Evolutionary conservation across 2,888 invertebrate species (phyloP), one percentile per base, ranked within the genome.

Genomic region (Cactoblastis cactorum): DNA sequence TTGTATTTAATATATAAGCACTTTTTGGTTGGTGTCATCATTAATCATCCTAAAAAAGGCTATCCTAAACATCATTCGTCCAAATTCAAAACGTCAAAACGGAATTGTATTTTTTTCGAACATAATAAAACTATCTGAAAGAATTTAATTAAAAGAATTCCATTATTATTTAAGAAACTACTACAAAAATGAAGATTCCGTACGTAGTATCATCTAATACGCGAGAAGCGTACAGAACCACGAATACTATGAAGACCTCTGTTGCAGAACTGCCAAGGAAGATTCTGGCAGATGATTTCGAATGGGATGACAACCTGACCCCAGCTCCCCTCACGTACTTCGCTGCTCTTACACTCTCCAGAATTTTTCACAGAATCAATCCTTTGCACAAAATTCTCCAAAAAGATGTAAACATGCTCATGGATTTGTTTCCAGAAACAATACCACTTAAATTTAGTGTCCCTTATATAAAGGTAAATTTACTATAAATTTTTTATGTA

Each of bases 401-500:
- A 59, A 87, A 87, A 54, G 93, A 94, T 63, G 72, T 89, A 28
- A 90, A 92, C 59, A 79, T 88, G 50, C 75, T 94, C 1, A 84
- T 93, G 72, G 93, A 93, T 77, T 77, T 92, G 51, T 83, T 92
- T 57, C 91, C 93, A 1, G 84, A 89, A 1, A 84, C 91, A 67
- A 85, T 94, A 51, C 91, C 92, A 1, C 77, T 94, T 34, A 90
- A 90, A 53, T 72, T 85, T 52, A 89, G 90, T 35, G 90, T 92
- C 2, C 91, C 90, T 1, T 60, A 82, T 12, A 91, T 93, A 34
- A 80, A 83, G 70, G 92, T 58, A 37, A 45, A 17, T 38, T 45
- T 32, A 32, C 5, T 4, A 22, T 48, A 14, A 17, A 1, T 14
- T 37, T 6, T 22, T 22, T n/a, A n/a, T n/a, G n/a, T n/a, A n/a